phyloP scores from a whole-genome alignment of 2,113 vertebrate species.

The Aramus guarauna region DNA sequence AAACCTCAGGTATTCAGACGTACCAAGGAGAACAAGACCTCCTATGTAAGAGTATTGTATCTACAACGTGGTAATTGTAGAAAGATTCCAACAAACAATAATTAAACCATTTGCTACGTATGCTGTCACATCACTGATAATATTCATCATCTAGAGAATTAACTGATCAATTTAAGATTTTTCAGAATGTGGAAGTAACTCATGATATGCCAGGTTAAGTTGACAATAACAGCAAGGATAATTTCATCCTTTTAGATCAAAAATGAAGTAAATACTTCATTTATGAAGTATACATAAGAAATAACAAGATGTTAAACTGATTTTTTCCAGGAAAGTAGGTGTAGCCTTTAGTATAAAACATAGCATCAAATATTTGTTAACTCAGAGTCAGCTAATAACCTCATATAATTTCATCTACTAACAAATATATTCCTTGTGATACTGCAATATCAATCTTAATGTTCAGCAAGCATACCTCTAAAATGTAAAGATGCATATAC shows the following conservation, averaged over 20 bases:
- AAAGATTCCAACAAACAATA: conserved; percentile 48
- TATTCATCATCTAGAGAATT: background rate
- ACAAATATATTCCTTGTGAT: background rate
- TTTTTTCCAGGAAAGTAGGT: background rate
- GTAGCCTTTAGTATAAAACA: background rate
- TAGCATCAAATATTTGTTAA: background rate
- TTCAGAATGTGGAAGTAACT: background rate
- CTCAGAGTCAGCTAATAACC: background rate
- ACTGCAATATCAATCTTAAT: background rate
- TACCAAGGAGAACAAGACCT: conserved; percentile 49
- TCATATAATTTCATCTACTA: background rate
- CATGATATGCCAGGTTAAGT: background rate
- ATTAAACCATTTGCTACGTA: conserved; percentile 28
- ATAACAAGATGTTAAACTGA: background rate
- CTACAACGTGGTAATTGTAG: conserved; percentile 40
- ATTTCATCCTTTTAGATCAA: background rate
- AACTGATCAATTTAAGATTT: background rate
- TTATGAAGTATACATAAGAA: background rate
- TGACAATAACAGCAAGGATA: background rate
- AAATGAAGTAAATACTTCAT: background rate
- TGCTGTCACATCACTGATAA: conserved; percentile 15
- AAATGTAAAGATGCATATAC: background rate
- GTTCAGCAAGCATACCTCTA: background rate
- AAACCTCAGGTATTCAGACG: conserved; percentile 63
- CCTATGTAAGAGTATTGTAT: conserved; percentile 34